phyloP scores from a whole-genome alignment of 2,797 vertebrate genomes.

The Labroides dimidiatus region DNA sequence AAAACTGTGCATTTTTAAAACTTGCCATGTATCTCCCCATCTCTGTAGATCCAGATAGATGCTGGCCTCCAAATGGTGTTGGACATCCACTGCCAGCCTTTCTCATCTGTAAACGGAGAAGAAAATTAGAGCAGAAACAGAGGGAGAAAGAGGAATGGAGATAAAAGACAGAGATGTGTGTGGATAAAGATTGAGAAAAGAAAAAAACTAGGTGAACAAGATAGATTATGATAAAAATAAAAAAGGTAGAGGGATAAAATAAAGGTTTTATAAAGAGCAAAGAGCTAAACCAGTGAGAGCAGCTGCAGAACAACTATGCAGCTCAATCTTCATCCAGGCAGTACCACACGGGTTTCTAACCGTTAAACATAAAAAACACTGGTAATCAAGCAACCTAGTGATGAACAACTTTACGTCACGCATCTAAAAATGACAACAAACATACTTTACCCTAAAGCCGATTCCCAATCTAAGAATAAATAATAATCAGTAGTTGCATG shows the following conservation, averaged over 20 bases:
- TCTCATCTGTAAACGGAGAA: conserved; percentile 84
- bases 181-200: conserved; percentile 27
- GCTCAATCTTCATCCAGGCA: conserved; percentile 46
- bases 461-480: conserved; percentile 43
- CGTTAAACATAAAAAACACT: conserved; percentile 11
- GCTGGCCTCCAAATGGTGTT: conserved; percentile 85
- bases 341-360: conserved; percentile 28
- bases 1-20: not conserved
- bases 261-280: conserved; percentile 43
- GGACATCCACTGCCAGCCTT: conserved; percentile 90
- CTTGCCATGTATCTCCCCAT: conserved; percentile 93
- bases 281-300: conserved; percentile 45
- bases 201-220: conserved; percentile 10
- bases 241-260: conserved; percentile 28
- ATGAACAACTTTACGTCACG: conserved; percentile 15
- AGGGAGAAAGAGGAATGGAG: conserved; percentile 19
- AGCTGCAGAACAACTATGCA: conserved; percentile 42
- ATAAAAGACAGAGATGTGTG: conserved; percentile 11
- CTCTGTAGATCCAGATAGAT: conserved; percentile 89
- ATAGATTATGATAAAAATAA: too few species aligned
- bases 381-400: conserved; percentile 24
- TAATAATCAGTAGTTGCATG: conserved; percentile 39
- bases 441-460: conserved; percentile 29
- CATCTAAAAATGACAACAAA: conserved; percentile 30
- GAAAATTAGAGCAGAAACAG: conserved; percentile 33